Base-by-base conservation (phyloP, 2,888 invertebrate genomes). In the Euzophera pinguis region DNA sequence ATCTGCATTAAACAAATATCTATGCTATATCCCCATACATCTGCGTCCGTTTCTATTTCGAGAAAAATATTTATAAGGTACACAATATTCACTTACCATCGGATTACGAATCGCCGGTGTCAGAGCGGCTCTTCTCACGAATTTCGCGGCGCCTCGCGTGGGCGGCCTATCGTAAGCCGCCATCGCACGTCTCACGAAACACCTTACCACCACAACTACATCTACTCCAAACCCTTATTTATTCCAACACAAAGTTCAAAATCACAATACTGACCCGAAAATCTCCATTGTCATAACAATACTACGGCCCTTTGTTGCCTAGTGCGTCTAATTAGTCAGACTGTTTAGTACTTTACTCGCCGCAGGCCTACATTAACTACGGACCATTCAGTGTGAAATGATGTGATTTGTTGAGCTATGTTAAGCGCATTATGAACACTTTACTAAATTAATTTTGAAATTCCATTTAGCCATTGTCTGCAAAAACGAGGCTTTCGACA, bases 291-390 rank as follows among this genome's bases (percentile, higher is more conserved):
- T 63, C 66, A 66, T 60, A 58, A 61, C 59, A 65, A 62, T 57
- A 66, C 67, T 69, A 74, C 76, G 69, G 75, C 73, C 72, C 79
- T 85, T 87, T 86, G 85, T 88, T 86, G 82, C 78, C 74, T 81
- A 82, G 86, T 83, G 81, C 84, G 77, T 83, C 89, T 90, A 88
- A 90, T 89, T 90, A 90, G 89, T 88, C 87, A 86, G 84, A 71
- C 86, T 84, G 84, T 83, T 89, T 87, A 88, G 86, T 78, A 71
- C 76, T 75, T 73, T 75, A 75, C 77, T 72, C 68, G 85, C 86
- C 81, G 71, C 76, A 65, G 80, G 86, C 81, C 62, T 64, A 67
- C 65, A 75, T 79, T 79, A 69, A 74, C 73, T 71, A 71, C 67
- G 78, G 73, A 71, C 70, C 67, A 71, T 67, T 69, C 76, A 72